These are phyloP conservation scores for Chelmon rostratus DNA, from an alignment of 2,797 vertebrate species.

Conservation along the genomic window DNA sequence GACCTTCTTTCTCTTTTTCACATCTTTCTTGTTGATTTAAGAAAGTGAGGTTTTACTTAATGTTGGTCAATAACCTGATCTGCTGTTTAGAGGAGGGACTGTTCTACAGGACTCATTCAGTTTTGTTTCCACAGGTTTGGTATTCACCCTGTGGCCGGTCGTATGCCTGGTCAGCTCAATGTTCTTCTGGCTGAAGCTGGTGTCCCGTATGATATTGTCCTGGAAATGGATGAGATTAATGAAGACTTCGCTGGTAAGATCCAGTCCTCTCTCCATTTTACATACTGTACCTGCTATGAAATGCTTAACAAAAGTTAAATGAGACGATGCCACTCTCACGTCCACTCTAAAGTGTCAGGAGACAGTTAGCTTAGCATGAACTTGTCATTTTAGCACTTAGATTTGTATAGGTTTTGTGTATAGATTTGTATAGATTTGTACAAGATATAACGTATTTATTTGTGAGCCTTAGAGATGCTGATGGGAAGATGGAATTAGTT, in stretches of 20 bases:
- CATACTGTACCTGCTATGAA: neutral
- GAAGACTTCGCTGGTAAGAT: constrained; percentile 87
- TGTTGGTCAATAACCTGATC: neutral
- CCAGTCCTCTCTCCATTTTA: constrained; percentile 52
- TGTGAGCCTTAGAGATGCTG: too few relatives aligned
- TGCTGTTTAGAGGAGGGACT: neutral
- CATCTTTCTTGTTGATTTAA: constrained; percentile 1
- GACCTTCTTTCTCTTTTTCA: neutral
- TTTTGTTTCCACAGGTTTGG: constrained; percentile 82
- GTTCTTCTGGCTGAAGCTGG: constrained; percentile 89
- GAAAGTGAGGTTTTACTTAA: neutral
- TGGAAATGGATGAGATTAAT: constrained; percentile 92
- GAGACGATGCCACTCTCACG: too few relatives aligned
- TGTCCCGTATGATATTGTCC: constrained; percentile 88
- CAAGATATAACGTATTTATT: too few relatives aligned
- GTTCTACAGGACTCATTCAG: neutral
- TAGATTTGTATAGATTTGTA: too few relatives aligned
- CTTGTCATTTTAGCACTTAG: too few relatives aligned
- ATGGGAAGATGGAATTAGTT: too few relatives aligned
- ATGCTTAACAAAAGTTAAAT: too few relatives aligned
- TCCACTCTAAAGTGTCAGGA: too few relatives aligned
- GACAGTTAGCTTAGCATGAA: too few relatives aligned
- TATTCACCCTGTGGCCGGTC: constrained; percentile 89
- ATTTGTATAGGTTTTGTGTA: too few relatives aligned
- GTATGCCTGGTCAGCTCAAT: constrained; percentile 89